Evolutionary conservation across 2,888 invertebrate genomes (phyloP).

Genomic region (Drosophila ezoana): DNA sequence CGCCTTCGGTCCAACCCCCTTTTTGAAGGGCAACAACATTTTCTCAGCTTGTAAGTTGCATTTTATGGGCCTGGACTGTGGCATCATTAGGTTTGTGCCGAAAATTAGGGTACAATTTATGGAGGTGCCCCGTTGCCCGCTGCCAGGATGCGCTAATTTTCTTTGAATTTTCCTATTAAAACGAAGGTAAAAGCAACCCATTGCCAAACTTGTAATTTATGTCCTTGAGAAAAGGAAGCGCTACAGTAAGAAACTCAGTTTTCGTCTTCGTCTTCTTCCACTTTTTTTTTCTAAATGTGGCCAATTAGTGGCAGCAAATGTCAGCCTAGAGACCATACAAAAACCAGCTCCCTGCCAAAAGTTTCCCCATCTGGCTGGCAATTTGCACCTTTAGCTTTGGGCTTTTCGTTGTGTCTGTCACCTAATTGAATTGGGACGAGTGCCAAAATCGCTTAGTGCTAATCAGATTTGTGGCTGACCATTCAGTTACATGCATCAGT

Average conservation of each 20-base stretch:
- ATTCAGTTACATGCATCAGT: constrained; percentile 82
- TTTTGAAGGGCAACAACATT: constrained; percentile 50
- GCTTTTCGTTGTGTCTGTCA: constrained; percentile 43
- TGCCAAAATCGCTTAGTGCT: constrained; percentile 80
- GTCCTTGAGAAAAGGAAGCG: constrained; percentile 64
- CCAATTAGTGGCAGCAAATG: constrained; percentile 77
- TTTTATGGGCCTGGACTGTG: constrained; percentile 76
- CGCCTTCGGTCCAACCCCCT: constrained; percentile 36
- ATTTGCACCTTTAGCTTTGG: constrained; percentile 53
- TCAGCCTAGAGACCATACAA: constrained; percentile 11
- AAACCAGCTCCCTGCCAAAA: constrained; percentile 2
- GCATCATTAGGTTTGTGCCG: constrained; percentile 67
- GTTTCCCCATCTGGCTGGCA: constrained; percentile 31
- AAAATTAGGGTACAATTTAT: constrained; percentile 79
- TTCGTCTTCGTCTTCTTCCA: too few relatives aligned
- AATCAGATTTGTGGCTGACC: constrained; percentile 83
- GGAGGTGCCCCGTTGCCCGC: constrained; percentile 49
- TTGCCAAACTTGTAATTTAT: constrained; percentile 74
- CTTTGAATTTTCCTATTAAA: constrained; percentile 64
- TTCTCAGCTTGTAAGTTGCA: constrained; percentile 78
- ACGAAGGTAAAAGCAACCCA: constrained; percentile 44
- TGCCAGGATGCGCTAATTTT: constrained; percentile 75
- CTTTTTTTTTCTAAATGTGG: constrained; percentile 47
- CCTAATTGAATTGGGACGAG: constrained; percentile 82
- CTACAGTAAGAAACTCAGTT: constrained; percentile 31